A percentile compares a stretch with the other conserved stretches of the same genome.
Evolutionary conservation across 2,888 invertebrate species (phyloP).

Genomic region (Agonum fuliginosum): DNA sequence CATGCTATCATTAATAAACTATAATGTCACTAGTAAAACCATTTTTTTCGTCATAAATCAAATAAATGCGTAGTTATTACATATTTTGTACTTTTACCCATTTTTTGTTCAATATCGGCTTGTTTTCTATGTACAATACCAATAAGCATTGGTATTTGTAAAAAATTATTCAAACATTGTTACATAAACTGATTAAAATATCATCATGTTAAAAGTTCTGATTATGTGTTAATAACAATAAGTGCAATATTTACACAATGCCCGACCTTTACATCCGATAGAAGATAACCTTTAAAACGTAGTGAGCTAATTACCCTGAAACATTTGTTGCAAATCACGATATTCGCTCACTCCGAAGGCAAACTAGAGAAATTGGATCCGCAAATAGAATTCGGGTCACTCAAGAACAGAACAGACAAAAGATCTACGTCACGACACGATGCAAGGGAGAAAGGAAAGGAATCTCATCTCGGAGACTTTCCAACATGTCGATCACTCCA

Average conservation of each 20-base stretch:
- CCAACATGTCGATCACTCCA: constrained; percentile 6
- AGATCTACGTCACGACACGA: neutral
- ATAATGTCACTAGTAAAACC: no score
- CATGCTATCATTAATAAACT: no score
- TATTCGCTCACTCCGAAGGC: neutral
- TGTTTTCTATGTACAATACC: no score
- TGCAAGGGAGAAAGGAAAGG: no score
- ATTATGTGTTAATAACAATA: constrained; percentile 28
- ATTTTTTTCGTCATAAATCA: no score
- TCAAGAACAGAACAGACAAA: constrained; percentile 19
- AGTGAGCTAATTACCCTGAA: constrained; percentile 26
- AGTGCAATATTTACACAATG: constrained; percentile 17
- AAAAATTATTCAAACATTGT: neutral
- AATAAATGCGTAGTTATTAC: no score
- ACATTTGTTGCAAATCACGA: constrained; percentile 32
- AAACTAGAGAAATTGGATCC: neutral
- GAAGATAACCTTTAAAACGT: constrained; percentile 31
- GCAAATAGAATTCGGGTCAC: constrained; percentile 12
- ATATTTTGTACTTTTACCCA: no score
- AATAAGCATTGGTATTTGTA: no score
- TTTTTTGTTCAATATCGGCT: no score
- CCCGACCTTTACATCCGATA: constrained; percentile 14
- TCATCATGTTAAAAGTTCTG: neutral
- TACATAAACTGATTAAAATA: neutral
- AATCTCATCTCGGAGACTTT: constrained; percentile 1